Base-by-base conservation (phyloP, 2,797 vertebrate species). In the Trachops cirrhosus region DNA sequence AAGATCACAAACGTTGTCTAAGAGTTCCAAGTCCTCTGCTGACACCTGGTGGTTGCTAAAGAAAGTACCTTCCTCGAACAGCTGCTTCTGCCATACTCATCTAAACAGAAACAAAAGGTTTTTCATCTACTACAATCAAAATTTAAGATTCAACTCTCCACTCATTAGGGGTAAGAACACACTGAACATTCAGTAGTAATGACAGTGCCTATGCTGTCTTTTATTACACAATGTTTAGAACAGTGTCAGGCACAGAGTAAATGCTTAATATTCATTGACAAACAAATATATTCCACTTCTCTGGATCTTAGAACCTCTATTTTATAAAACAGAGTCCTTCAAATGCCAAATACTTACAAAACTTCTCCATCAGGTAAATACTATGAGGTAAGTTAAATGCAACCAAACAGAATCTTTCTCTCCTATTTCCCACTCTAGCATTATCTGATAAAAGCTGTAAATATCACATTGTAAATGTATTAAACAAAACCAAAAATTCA, bases 21-120 rank as follows among this genome's bases (percentile, higher is more conserved):
- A 89, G 59, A 4, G 15, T 96, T 97, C 54, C 18, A 80, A 83
- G 46, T 70, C 95, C 64, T 34, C 5, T 93, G 64, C 83, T 96
- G 96, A 95, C 96, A 97, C 26, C 15, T 34, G 95, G 97, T 97
- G 94, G 97, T 75, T 59, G 73, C 11, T 85, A 67, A 29, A 48
- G 77, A 94, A 97, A 93, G 75, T 80, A 80, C 24, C 50, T 95
- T 86, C 22, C 12, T 89, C 19, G 11, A 94, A 84, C 29, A 91
- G 54, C 24, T 46, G 79, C 70, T 93, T 70, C 16, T 41, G 79
- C n/a, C 16, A 32, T 14, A 71, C 1, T 88, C 24, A 22, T 86
- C 37, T 19, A 74, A 75, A 84, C 1, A 24, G n/a, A 80, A 90
- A 91, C 26, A 59, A 95, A 86, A 82, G 18, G 7, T 18, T 78